A percentile compares a stretch with the other conserved stretches of the same genome.
phyloP scores from a whole-genome alignment of 2,888 invertebrate species.

The Amiota minor region DNA sequence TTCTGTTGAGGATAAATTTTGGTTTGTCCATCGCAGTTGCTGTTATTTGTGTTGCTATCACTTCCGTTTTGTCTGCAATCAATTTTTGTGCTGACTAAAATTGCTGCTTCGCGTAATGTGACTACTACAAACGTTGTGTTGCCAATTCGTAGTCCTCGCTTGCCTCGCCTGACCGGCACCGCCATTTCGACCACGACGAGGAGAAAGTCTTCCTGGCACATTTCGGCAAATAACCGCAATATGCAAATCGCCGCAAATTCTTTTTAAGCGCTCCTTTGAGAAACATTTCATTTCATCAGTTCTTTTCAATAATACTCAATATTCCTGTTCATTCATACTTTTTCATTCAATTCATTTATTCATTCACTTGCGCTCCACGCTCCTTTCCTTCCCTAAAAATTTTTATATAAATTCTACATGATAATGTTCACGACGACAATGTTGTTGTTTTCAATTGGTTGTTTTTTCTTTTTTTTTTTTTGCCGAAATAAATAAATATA shows the following conservation, averaged over 20 bases:
- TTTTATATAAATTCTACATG: slow-evolving; percentile 20
- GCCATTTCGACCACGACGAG: too few species aligned
- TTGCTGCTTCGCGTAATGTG: not conserved
- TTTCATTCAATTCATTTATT: not conserved
- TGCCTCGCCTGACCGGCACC: too few species aligned
- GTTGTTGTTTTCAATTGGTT: slow-evolving; percentile 27
- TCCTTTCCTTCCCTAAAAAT: slow-evolving; percentile 3
- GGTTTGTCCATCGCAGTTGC: too few species aligned
- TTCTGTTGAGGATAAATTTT: not conserved
- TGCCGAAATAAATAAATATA: slow-evolving; percentile 13
- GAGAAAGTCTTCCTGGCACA: not conserved
- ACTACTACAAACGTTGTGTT: too few species aligned
- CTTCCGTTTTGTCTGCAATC: not conserved
- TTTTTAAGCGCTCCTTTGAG: slow-evolving; percentile 43
- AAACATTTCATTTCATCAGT: slow-evolving; percentile 41
- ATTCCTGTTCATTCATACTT: not conserved
- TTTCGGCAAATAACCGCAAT: slow-evolving; percentile 32
- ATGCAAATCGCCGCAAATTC: slow-evolving; percentile 44
- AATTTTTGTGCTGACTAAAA: slow-evolving; percentile 3
- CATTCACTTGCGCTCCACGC: not conserved
- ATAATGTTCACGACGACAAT: not conserved
- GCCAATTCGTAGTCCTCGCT: too few species aligned
- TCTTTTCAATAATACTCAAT: slow-evolving; percentile 28
- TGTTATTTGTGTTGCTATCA: not conserved
- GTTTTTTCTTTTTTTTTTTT: slow-evolving; percentile 4